Evolutionary conservation across 2,113 vertebrate species (phyloP), one percentile per base, ranked within the genome.

Genomic region (Oncorhynchus kisutch): DNA sequence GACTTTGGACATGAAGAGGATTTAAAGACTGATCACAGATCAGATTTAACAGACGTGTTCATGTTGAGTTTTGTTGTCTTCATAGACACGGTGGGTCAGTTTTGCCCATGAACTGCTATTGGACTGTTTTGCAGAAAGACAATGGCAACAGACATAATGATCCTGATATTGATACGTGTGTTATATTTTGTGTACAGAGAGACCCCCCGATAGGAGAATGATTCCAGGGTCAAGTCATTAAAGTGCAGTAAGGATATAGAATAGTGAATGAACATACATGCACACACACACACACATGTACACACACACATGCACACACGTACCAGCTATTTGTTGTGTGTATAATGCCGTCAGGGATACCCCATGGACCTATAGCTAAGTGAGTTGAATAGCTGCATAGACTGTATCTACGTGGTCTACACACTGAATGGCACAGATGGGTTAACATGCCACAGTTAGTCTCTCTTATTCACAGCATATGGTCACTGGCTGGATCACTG

Each of bases 331-430:
- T 24, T 57, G 91, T 85, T 93, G 92, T 93, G 93, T 94, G 48
- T 64, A 29, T 51, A 25, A 66, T 48, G n/a, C 60, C 13, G 3
- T 62, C 31, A 6, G 83, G 77, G 79, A 83, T 82, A 72, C 83
- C 79, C 76, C 71, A 80, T 74, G 83, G 82, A 78, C 78, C 78
- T 81, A 69, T 82, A 83, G 75, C 76, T 27, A 72, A 39, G 29
- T 39, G 31, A 78, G 80, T 79, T 89, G 84, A 90, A 85, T 86
- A 78, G 86, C 75, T 66, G 78, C 77, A 84, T 78, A 82, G 80
- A 78, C 76, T 78, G 78, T 76, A 84, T 91, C 86, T 93, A 92
- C 92, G 93, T 93, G 93, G 92, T 94, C 92, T 76, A 60, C 27
- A 11, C 29, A 6, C 73, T 89, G 89, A 91, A 92, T 90, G 88